Evolutionary conservation across 2,888 invertebrate genomes (phyloP).

Genomic region (Acronicta aceris): DNA sequence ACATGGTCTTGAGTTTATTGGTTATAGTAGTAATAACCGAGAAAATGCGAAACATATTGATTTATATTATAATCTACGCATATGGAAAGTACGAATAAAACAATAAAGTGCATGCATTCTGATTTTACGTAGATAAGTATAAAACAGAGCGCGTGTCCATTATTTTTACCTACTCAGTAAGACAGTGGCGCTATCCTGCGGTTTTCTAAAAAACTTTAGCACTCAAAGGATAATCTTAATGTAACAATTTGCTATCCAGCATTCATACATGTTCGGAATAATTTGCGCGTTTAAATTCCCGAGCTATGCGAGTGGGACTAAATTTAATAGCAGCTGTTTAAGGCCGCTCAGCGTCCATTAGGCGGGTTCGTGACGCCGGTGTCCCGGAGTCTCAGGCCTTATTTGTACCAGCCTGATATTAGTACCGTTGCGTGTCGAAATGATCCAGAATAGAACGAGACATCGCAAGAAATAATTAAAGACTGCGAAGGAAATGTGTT

Average conservation of each 20-base stretch:
- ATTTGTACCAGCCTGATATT: conserved; percentile 49
- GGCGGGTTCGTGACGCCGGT: conserved; percentile 50
- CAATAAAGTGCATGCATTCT: conserved; percentile 17
- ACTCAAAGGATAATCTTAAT: conserved; percentile 19
- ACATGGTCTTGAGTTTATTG: conserved; percentile 7
- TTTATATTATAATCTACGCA: conserved; percentile 17
- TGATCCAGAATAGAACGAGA: conserved; percentile 46
- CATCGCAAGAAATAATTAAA: conserved; percentile 45
- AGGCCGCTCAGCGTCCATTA: conserved; percentile 57
- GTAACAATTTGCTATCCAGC: conserved; percentile 40
- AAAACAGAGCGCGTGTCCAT: no score
- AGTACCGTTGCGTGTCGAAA: conserved; percentile 55
- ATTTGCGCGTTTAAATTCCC: conserved; percentile 53
- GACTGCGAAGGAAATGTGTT: conserved; percentile 37
- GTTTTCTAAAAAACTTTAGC: conserved; percentile 16
- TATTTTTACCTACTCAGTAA: background rate
- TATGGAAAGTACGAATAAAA: conserved; percentile 19
- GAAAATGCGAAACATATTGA: conserved; percentile 29
- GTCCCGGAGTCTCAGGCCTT: conserved; percentile 51
- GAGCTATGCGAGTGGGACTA: conserved; percentile 39
- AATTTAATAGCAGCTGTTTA: conserved; percentile 57
- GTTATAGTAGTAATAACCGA: conserved; percentile 7
- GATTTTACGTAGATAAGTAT: conserved; percentile 29
- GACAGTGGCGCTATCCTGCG: conserved; percentile 1
- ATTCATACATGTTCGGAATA: conserved; percentile 47